phyloP scores from a whole-genome alignment of 2,888 invertebrate genomes.

The Dasypogon diadema region DNA sequence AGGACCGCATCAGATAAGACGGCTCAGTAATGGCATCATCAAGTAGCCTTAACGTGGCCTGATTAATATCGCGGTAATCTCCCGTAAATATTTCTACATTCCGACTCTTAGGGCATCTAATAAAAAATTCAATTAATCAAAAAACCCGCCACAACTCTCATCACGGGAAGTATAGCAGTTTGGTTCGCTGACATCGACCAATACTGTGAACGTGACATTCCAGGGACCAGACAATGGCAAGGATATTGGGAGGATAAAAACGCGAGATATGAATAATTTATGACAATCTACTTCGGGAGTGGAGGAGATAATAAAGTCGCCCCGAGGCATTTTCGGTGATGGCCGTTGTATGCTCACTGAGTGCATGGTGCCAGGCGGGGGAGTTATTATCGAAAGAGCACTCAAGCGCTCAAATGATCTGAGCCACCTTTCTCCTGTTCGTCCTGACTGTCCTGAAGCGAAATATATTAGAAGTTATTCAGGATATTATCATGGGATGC shows the following conservation, averaged over 20 bases:
- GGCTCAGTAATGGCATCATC: slow-evolving; percentile 39
- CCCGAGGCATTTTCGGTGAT: slow-evolving; percentile 47
- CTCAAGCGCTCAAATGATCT: slow-evolving; percentile 18
- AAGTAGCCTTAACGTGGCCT: slow-evolving; percentile 34
- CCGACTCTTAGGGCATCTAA: slow-evolving; percentile 25
- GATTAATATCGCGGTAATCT: slow-evolving; percentile 43
- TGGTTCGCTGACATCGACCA: slow-evolving; percentile 19
- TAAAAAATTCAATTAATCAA: slow-evolving; percentile 50
- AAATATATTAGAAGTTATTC: slow-evolving; percentile 48
- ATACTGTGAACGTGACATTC: slow-evolving; percentile 23
- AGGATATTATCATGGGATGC: slow-evolving; percentile 27
- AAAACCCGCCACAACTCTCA: slow-evolving; percentile 16
- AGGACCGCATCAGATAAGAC: slow-evolving; percentile 28
- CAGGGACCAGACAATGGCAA: slow-evolving; percentile 49
- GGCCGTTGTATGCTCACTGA: slow-evolving; percentile 9
- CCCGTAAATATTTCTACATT: slow-evolving; percentile 47
- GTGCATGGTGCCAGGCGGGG: not conserved
- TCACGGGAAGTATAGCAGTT: not conserved
- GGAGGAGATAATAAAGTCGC: slow-evolving; percentile 55
- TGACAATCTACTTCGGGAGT: slow-evolving; percentile 53
- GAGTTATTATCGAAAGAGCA: slow-evolving; percentile 3
- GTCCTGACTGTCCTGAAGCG: slow-evolving; percentile 14
- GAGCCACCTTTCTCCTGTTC: not conserved
- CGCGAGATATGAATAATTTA: slow-evolving; percentile 56
- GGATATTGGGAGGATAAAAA: slow-evolving; percentile 53